Base-by-base conservation (phyloP, 2,888 invertebrate species). In the Dendrolimus pini region DNA sequence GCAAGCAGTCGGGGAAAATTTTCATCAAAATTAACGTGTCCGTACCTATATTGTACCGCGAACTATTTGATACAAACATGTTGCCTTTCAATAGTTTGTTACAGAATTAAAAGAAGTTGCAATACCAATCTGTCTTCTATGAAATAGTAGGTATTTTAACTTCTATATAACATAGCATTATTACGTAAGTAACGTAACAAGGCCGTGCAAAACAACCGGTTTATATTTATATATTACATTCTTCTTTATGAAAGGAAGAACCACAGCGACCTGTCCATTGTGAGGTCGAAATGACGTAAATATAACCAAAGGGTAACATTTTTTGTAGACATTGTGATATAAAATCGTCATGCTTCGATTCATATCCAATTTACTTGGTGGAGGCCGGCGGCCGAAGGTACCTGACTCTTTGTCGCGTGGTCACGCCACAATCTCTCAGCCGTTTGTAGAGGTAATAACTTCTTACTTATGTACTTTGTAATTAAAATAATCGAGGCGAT, bases 291-390 rank as follows among this genome's bases (percentile, higher is more conserved):
- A 78, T 85, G 81, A 83, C 80, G 76, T 80, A 80, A 80, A 82
- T 74, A 72, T 78, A 78, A 67, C 66, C 66, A 68, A 81, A 79
- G 81, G 78, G 82, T 79, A 80, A 64, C 72, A 68, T 69, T 70
- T 75, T 83, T 85, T 83, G 84, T 47, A 47, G 47, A 47, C 47
- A 47, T 77, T 77, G 74, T 81, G 59, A 76, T 75, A 82, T 78
- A 71, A 79, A 83, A 82, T 76, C 80, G 84, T 86, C 81, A 84
- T 78, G 87, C 78, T 78, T 78, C 80, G 80, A 81, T 85, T 74
- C 83, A 72, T 81, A 82, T 84, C 84, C 85, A 86, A 87, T 87
- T 87, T 86, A 85, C 77, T 81, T 74, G 74, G 75, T 70, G 71
- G 74, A 81, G 74, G 68, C 80, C 71, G 74, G 74, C 74, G 73